Base-by-base conservation (phyloP, 2,797 vertebrate species). In the Peromyscus aztecus region DNA sequence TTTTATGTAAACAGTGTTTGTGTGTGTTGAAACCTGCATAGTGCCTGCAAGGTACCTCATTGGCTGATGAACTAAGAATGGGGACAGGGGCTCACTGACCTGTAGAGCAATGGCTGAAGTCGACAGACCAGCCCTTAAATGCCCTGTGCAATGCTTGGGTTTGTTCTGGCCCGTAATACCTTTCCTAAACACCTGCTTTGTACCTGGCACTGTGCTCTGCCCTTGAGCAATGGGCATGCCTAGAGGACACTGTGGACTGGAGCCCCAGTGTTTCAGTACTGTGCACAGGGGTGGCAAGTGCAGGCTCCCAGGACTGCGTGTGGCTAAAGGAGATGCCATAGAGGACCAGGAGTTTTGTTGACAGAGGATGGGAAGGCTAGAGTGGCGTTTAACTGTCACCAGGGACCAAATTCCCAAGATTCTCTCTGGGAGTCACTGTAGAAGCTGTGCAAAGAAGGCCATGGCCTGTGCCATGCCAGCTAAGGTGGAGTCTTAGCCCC, bases 261-360 rank as follows among this genome's bases (percentile, higher is more conserved):
- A 55, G 69, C 16, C 12, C 52, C 24, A 34, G 59, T 0, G 0
- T 16, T 1, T 63, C 21, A 16, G 52, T 8, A 27, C 1, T 0
- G 8, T 19, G 5, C 1, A 16, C 10, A 8, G 19, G n/a, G n/a
- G 34, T 31, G 0, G 6, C 8, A 57, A 29, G 19, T 29, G 3
- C 0, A 3, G 34, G 6, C 29, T 40, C 40, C 43, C 52, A 0
- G 24, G 31, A n/a, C 29, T 0, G 1, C 1, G 1, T 4, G 1
- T 37, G 55, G 67, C 37, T 2, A 1, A 2, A 27, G 5, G 16
- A n/a, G 55, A 16, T 27, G 5, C 40, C 19, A 4, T 24, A 55
- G 34, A 49, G 63, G 43, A 37, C 46, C 14, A 27, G 27, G 34
- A 57, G 8, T 57, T 87, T 65, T 90, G 75, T 63, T 29, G 21